Percentiles rank a stretch among this genome's conserved stretches.
These are phyloP conservation scores for Gnathonemus longibarbis DNA, from an alignment of 2,113 vertebrate genomes.

Conservation along the genomic window DNA sequence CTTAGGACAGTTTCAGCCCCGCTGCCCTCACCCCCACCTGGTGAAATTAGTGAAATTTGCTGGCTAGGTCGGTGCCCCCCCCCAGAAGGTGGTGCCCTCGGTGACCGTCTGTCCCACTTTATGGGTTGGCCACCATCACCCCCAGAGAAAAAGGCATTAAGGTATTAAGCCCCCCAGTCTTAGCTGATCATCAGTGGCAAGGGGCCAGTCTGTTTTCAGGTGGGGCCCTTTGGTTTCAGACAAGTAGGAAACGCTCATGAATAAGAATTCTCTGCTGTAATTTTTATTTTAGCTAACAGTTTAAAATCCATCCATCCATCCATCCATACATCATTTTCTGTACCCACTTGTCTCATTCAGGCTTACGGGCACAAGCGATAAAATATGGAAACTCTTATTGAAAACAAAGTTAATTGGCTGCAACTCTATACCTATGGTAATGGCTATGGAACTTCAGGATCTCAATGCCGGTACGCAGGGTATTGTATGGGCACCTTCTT, in stretches of 20 bases:
- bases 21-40: neutral
- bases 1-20: no score
- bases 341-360: neutral
- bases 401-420: neutral
- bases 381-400: neutral
- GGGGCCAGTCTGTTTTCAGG: neutral
- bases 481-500: neutral
- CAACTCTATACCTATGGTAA: neutral
- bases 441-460: neutral
- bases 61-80: neutral
- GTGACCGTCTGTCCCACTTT: neutral
- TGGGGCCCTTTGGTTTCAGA: neutral
- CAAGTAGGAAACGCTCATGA: neutral
- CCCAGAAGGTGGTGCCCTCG: neutral
- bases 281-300: neutral
- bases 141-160: neutral
- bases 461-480: neutral
- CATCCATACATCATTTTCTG: neutral
- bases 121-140: neutral
- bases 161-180: neutral
- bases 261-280: neutral
- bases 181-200: neutral
- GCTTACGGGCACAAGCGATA: neutral
- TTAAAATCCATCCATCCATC: neutral
- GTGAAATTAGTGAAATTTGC: neutral